Evolutionary conservation across 1,140 invertebrate species (phyloP).

Genomic region (Papilio machaon): DNA sequence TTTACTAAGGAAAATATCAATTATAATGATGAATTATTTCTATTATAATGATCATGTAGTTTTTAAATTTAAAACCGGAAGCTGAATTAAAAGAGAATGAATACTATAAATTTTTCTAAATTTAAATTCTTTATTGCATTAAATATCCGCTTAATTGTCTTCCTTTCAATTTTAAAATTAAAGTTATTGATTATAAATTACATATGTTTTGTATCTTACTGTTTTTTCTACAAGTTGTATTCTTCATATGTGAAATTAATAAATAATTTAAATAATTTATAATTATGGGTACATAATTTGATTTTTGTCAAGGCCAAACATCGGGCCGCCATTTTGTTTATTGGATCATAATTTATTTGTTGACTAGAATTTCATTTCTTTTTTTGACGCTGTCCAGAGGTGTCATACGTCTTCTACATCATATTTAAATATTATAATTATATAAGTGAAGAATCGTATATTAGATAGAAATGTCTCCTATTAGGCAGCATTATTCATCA

Average conservation of each 20-base stretch:
- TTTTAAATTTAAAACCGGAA: neutral
- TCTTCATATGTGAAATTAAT: neutral
- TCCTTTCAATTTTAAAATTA: neutral
- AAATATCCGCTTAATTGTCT: constrained; percentile 1
- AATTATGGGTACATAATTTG: neutral
- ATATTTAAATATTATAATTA: constrained; percentile 52
- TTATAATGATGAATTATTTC: no score
- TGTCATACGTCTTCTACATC: constrained; percentile 36
- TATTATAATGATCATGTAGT: no score
- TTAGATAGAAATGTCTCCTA: constrained; percentile 69
- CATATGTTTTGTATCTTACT: neutral
- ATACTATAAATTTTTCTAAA: neutral
- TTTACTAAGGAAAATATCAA: no score
- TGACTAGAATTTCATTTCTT: neutral
- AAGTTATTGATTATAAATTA: neutral
- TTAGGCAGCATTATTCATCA: constrained; percentile 75
- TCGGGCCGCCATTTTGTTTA: neutral
- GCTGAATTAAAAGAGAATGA: neutral
- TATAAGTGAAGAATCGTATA: constrained; percentile 63
- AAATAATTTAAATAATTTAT: neutral
- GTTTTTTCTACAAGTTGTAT: neutral
- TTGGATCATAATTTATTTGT: neutral
- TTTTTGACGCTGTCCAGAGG: no score
- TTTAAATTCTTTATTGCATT: neutral
- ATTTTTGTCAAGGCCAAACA: constrained; percentile 11